phyloP scores from a whole-genome alignment of 2,888 invertebrate species.

The Congeria kusceri region DNA sequence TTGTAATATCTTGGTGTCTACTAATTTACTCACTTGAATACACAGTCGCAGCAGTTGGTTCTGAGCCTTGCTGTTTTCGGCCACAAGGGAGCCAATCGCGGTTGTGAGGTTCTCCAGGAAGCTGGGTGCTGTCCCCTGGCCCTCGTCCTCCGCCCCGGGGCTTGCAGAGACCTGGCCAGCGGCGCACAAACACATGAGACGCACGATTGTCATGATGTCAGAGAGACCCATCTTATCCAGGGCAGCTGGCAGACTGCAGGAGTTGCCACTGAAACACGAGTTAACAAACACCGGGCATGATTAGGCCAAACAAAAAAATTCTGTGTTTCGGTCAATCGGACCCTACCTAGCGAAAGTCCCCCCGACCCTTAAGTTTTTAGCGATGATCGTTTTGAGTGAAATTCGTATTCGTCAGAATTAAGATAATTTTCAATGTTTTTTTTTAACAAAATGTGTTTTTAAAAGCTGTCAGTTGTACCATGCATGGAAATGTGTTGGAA shows the following conservation, averaged over 20 bases:
- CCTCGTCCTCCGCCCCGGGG: constrained; percentile 10
- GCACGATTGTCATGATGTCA: constrained; percentile 88
- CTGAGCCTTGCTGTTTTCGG: constrained; percentile 87
- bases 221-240: constrained; percentile 87
- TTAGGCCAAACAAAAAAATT: no score
- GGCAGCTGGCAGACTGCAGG: constrained; percentile 86
- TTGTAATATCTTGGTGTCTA: no score
- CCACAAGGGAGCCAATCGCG: constrained; percentile 87
- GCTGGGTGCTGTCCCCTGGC: constrained; percentile 42
- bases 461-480: no score
- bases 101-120: constrained; percentile 81
- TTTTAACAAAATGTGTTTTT: no score
- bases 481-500: no score
- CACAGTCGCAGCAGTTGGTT: constrained; percentile 88
- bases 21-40: constrained; percentile 85
- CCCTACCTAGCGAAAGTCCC: no score
- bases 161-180: constrained; percentile 87
- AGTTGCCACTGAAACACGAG: constrained; percentile 83
- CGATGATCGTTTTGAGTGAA: no score
- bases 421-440: no score
- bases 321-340: no score
- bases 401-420: no score
- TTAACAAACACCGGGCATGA: no score
- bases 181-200: constrained; percentile 88
- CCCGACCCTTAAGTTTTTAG: no score